Evolutionary conservation across 2,113 vertebrate species (phyloP).

Genomic region (Gopherus flavomarginatus): DNA sequence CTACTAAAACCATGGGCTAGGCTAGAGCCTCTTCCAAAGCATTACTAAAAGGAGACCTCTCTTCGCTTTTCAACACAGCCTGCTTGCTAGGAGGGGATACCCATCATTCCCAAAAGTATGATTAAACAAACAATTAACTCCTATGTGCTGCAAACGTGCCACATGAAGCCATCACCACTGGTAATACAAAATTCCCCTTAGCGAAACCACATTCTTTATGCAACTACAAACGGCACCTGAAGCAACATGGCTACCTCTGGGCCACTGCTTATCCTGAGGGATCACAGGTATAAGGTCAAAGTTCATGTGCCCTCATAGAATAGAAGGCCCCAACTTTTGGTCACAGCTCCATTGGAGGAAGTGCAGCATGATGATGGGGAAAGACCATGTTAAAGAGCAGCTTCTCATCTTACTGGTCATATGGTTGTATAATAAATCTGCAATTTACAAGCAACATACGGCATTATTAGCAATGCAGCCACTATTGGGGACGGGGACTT

Average conservation of each 20-base stretch:
- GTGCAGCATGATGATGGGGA: background rate
- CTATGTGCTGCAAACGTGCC: background rate
- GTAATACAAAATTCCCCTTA: background rate
- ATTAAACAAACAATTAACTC: background rate
- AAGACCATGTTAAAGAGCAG: conserved; percentile 1
- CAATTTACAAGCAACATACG: background rate
- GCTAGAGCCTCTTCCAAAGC: background rate
- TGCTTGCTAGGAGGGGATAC: background rate
- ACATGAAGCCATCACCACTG: background rate
- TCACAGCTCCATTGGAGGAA: background rate
- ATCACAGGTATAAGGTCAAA: background rate
- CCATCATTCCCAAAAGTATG: background rate
- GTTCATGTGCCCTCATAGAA: background rate
- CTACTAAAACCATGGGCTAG: background rate
- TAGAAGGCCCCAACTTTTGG: background rate
- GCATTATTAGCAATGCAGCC: background rate
- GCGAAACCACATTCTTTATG: background rate
- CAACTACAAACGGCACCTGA: background rate
- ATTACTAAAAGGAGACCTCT: background rate
- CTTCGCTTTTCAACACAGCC: background rate
- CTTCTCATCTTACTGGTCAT: background rate
- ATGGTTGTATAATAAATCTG: background rate
- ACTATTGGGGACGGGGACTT: background rate
- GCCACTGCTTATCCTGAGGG: background rate
- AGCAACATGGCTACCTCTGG: background rate